Conservation (phyloP, 2,113 vertebrate genomes). For the Calyptomena viridis region DNA sequence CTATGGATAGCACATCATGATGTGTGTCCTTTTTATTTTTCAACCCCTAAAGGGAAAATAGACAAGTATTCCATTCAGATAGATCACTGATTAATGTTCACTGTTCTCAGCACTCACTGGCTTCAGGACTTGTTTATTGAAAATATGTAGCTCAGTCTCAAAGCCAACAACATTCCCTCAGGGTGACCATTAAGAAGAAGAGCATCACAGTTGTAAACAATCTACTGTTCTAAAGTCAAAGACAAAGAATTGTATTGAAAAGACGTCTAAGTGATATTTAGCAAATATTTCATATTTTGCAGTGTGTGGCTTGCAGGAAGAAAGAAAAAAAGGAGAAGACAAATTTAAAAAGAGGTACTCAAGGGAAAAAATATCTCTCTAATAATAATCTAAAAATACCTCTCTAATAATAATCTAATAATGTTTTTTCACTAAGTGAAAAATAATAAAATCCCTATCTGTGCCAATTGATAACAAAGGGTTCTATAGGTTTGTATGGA, state of each 20-base stretch:
- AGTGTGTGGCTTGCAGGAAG: constrained; percentile 10
- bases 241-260: constrained; percentile 56
- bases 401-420: not conserved
- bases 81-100: constrained; percentile 67
- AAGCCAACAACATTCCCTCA: constrained; percentile 56
- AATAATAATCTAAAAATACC: not conserved
- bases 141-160: constrained; percentile 66
- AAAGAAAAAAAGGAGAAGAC: not conserved
- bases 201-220: constrained; percentile 64
- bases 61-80: constrained; percentile 60
- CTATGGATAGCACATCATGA: constrained; percentile 18
- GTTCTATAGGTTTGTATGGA: not conserved
- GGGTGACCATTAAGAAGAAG: constrained; percentile 70
- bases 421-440: not conserved
- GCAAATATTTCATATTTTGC: constrained; percentile 65
- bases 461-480: not conserved
- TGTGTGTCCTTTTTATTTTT: not conserved
- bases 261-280: constrained; percentile 32
- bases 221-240: constrained; percentile 66
- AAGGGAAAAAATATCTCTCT: not conserved
- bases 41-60: not conserved
- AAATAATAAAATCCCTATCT: not conserved
- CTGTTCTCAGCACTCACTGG: constrained; percentile 11
- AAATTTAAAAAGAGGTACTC: not conserved
- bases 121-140: constrained; percentile 53